A percentile compares a stretch with the other conserved stretches of the same genome.
These are phyloP conservation scores for Nothoprocta pentlandii DNA, from an alignment of 2,113 vertebrate genomes.

Conservation along the genomic window DNA sequence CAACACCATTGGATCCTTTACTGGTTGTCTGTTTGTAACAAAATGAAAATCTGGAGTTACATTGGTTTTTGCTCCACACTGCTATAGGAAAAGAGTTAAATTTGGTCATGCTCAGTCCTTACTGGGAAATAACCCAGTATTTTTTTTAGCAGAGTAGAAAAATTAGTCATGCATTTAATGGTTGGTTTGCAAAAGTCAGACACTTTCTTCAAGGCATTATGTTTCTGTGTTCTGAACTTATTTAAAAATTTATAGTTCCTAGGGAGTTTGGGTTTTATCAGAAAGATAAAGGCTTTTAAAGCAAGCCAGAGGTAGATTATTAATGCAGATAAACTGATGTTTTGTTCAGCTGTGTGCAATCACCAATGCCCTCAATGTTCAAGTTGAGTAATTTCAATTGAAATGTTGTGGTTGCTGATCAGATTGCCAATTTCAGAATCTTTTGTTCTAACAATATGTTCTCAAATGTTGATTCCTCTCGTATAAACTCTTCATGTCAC, in stretches of 20 bases:
- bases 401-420: background rate
- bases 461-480: slow-evolving; percentile 43
- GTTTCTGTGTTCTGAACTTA: slow-evolving; percentile 12
- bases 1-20: background rate
- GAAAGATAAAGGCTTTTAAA: background rate
- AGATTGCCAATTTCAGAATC: slow-evolving; percentile 18
- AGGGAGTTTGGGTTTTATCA: background rate
- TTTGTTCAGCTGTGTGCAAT: slow-evolving; percentile 28
- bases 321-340: background rate
- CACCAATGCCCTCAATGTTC: background rate
- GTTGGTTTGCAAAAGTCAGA: slow-evolving; percentile 32
- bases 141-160: slow-evolving; percentile 53
- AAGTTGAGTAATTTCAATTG: slow-evolving; percentile 24
- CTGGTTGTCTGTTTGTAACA: slow-evolving; percentile 14
- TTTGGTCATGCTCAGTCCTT: slow-evolving; percentile 31
- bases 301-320: background rate
- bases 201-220: slow-evolving; percentile 12
- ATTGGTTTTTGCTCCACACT: slow-evolving; percentile 52
- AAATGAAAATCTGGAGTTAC: slow-evolving; percentile 9
- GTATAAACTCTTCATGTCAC: slow-evolving; percentile 39
- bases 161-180: slow-evolving; percentile 45
- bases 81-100: slow-evolving; percentile 43
- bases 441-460: slow-evolving; percentile 49
- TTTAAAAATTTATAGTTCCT: slow-evolving; percentile 24
- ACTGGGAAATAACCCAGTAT: slow-evolving; percentile 52